Conservation (phyloP, 2,888 invertebrate species). For the Lottia scabra region DNA sequence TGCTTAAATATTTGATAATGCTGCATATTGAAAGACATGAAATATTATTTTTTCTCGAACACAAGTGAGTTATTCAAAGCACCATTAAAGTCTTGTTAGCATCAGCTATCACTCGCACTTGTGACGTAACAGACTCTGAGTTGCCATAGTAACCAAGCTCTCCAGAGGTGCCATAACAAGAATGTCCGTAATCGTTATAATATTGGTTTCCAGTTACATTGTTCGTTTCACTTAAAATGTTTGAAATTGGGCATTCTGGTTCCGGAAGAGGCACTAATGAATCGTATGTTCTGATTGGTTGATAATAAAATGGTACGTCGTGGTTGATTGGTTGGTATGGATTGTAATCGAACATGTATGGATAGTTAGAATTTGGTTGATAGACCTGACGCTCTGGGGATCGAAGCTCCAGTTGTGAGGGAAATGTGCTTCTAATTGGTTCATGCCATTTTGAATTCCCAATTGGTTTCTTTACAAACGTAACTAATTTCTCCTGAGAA, state of each 20-base stretch:
- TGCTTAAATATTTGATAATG: too few species aligned
- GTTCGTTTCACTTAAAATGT: neutral
- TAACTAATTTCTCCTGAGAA: neutral
- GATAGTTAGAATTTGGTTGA: neutral
- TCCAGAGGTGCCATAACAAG: neutral
- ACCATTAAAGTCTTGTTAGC: neutral
- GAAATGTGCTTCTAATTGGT: neutral
- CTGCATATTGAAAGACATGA: too few species aligned
- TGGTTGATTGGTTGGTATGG: neutral
- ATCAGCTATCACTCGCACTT: slow-evolving; percentile 1
- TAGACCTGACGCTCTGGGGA: neutral
- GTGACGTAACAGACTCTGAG: neutral
- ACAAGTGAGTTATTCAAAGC: neutral
- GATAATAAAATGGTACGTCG: neutral
- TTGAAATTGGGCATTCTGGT: neutral
- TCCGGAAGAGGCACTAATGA: neutral
- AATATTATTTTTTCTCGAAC: too few species aligned
- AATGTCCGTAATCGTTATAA: neutral
- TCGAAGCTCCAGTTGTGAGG: neutral
- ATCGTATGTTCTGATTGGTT: neutral
- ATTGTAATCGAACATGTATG: neutral
- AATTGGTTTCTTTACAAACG: slow-evolving; percentile 1
- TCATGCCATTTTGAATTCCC: neutral
- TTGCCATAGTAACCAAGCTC: neutral
- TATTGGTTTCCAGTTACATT: neutral